Percentiles rank a stretch among this genome's conserved stretches.
Evolutionary conservation across 1,140 invertebrate genomes (phyloP).

Genomic region (Hestina assimilis): DNA sequence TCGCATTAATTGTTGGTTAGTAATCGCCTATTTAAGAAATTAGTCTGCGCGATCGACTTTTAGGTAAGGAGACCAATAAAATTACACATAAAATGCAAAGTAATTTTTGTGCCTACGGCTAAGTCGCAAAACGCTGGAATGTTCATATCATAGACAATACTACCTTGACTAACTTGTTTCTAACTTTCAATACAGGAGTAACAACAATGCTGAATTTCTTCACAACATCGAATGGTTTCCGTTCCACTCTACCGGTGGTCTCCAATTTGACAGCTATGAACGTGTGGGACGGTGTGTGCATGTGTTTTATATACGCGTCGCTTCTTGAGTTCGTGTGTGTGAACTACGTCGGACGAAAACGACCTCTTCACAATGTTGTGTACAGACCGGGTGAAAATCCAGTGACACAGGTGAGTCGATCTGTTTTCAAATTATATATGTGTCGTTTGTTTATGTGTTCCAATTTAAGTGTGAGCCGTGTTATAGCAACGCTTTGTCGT

Average conservation of each 20-base stretch:
- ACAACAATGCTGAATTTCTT: constrained; percentile 99
- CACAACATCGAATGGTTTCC: constrained; percentile 94
- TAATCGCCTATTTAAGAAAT: too few species aligned
- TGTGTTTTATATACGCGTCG: constrained; percentile 97
- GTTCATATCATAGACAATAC: constrained; percentile 18
- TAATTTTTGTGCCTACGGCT: neutral
- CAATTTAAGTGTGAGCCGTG: constrained; percentile 22
- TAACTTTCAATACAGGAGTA: constrained; percentile 82
- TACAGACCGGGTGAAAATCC: constrained; percentile 94
- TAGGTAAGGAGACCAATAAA: neutral
- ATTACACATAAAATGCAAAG: neutral
- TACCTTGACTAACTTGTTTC: neutral
- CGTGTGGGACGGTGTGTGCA: constrained; percentile 96
- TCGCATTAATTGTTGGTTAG: neutral
- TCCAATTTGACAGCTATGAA: constrained; percentile 97
- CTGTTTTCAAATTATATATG: constrained; percentile 24
- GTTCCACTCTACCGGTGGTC: constrained; percentile 93
- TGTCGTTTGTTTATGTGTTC: constrained; percentile 14
- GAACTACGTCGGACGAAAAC: constrained; percentile 95
- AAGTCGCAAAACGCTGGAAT: constrained; percentile 10
- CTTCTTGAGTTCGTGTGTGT: constrained; percentile 96
- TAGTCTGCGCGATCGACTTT: neutral
- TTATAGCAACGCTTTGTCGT: constrained; percentile 28
- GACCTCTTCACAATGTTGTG: constrained; percentile 91
- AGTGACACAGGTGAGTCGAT: constrained; percentile 88